Conservation (phyloP, 2,888 invertebrate genomes). For the Amphipoea oculea region DNA sequence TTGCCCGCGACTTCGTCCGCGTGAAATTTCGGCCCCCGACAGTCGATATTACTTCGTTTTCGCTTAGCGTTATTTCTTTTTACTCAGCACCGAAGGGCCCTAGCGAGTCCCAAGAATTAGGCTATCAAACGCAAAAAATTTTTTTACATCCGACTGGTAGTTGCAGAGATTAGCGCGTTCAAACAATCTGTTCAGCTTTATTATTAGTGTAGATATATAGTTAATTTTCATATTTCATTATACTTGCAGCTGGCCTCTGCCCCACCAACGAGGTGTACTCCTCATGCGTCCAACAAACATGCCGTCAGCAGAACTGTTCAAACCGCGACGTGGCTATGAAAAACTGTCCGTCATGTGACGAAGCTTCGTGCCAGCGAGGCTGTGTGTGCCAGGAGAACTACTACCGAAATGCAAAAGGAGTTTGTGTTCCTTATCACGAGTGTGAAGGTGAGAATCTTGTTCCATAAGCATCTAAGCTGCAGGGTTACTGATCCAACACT, state of each 20-base stretch:
- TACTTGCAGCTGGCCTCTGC: constrained; percentile 62
- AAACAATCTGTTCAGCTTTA: too few species aligned
- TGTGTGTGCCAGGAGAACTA: constrained; percentile 57
- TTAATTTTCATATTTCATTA: background rate
- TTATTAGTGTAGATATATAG: too few species aligned
- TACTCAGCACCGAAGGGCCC: too few species aligned
- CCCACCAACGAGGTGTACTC: constrained; percentile 53
- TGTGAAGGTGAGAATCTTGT: constrained; percentile 47
- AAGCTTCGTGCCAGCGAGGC: constrained; percentile 36
- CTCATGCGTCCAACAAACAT: constrained; percentile 44
- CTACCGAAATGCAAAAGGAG: constrained; percentile 52
- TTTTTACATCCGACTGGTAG: too few species aligned
- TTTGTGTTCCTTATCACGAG: constrained; percentile 48
- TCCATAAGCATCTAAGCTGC: background rate
- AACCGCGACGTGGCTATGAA: constrained; percentile 19
- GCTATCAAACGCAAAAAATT: too few species aligned
- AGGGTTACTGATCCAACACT: background rate
- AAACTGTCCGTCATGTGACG: constrained; percentile 20
- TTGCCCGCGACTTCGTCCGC: background rate
- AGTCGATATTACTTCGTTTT: too few species aligned
- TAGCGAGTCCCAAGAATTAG: too few species aligned
- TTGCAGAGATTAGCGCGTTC: too few species aligned
- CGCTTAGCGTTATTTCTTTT: too few species aligned
- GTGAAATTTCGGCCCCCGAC: too few species aligned
- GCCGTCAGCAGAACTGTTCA: constrained; percentile 48